Evolutionary conservation across 2,888 invertebrate genomes (phyloP).

Genomic region (Plagodis dolabraria): DNA sequence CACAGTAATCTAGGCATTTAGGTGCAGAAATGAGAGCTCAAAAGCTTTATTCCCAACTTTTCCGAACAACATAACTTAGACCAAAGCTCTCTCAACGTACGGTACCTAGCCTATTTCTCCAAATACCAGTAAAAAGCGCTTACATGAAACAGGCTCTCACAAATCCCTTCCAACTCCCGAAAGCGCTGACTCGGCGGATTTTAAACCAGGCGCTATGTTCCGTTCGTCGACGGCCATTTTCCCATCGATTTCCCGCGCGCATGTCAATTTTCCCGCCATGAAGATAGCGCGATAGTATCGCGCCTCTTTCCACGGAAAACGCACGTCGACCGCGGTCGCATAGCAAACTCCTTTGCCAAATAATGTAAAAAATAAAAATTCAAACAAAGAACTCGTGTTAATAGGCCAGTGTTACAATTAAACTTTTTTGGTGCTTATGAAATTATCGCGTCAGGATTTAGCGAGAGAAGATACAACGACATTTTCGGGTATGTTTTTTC

Average conservation of each 20-base stretch:
- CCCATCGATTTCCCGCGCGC: slow-evolving; percentile 81
- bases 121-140: slow-evolving; percentile 21
- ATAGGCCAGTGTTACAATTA: slow-evolving; percentile 5
- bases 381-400: slow-evolving; percentile 24
- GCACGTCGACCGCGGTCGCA: slow-evolving; percentile 21
- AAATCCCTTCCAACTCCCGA: slow-evolving; percentile 25
- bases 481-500: slow-evolving; percentile 33
- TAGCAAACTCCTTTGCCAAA: slow-evolving; percentile 11
- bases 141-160: slow-evolving; percentile 9
- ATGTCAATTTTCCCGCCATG: slow-evolving; percentile 55
- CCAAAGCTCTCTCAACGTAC: slow-evolving; percentile 8
- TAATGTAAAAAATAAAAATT: slow-evolving; percentile 24
- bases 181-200: slow-evolving; percentile 38
- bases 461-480: not conserved
- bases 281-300: slow-evolving; percentile 30
- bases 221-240: slow-evolving; percentile 39
- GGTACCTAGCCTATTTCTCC: slow-evolving; percentile 8
- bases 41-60: slow-evolving; percentile 10
- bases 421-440: slow-evolving; percentile 12
- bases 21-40: not conserved
- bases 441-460: slow-evolving; percentile 1
- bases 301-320: slow-evolving; percentile 17
- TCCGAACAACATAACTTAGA: slow-evolving; percentile 7
- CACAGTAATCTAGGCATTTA: too few relatives aligned
- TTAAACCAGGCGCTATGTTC: slow-evolving; percentile 21